phyloP scores from a whole-genome alignment of 2,113 vertebrate species.

The Tyto alba region DNA sequence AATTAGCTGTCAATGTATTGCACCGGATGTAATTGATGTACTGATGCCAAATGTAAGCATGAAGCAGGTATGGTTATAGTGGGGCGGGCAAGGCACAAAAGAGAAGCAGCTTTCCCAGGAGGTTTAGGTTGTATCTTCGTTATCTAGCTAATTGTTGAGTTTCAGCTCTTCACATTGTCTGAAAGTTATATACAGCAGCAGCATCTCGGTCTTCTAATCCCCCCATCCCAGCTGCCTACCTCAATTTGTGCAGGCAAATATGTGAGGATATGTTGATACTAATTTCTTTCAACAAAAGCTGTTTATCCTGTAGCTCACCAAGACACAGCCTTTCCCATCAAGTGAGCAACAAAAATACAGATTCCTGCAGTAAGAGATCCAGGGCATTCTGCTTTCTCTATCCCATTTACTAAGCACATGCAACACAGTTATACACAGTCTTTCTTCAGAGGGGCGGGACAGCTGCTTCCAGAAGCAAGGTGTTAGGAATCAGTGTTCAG shows the following conservation, averaged over 20 bases:
- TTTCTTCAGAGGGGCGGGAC: background rate
- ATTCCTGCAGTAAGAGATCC: background rate
- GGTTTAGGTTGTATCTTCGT: background rate
- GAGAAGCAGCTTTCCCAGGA: background rate
- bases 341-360: background rate
- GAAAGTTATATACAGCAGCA: background rate
- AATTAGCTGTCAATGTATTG: background rate
- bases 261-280: background rate
- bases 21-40: background rate
- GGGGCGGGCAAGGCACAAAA: background rate
- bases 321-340: background rate
- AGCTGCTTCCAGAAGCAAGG: background rate
- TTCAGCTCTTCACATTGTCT: background rate
- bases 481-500: background rate
- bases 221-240: background rate
- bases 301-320: background rate
- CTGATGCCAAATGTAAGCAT: background rate
- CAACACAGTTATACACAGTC: background rate
- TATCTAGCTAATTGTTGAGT: background rate
- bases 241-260: background rate
- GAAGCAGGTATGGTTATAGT: background rate
- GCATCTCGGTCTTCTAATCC: background rate
- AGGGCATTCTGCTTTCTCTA: background rate
- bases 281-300: background rate
- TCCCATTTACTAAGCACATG: background rate